Evolutionary conservation across 2,888 invertebrate species (phyloP).

Genomic region (Lasioglossum figueresi): DNA sequence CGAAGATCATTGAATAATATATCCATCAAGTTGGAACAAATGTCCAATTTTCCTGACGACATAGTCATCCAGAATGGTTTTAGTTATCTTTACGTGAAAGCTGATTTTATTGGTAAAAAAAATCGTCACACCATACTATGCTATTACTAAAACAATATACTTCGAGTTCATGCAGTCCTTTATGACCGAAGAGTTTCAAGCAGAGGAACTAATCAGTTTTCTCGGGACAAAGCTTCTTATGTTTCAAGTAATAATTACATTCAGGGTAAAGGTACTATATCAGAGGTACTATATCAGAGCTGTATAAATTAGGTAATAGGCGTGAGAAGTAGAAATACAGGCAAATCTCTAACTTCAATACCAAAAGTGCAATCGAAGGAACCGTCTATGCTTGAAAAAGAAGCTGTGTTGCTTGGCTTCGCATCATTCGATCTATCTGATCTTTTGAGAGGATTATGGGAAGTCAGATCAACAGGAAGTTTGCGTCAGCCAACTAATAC

Average conservation of each 20-base stretch:
- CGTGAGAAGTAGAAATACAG: not conserved
- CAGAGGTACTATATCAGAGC: no score
- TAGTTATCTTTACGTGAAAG: conserved; percentile 39
- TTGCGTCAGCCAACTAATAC: conserved; percentile 36
- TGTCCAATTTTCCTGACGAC: conserved; percentile 44
- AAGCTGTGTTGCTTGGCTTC: conserved; percentile 43
- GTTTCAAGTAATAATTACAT: conserved; percentile 36
- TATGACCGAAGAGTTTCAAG: conserved; percentile 37
- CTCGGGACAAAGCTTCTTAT: conserved; percentile 36
- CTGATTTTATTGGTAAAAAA: conserved; percentile 29
- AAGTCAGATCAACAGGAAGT: conserved; percentile 33
- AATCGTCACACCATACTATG: conserved; percentile 37
- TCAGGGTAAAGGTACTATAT: no score
- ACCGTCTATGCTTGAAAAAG: not conserved
- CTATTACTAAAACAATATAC: conserved; percentile 18
- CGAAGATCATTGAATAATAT: conserved; percentile 45
- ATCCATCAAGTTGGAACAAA: conserved; percentile 48
- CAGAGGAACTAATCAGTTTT: conserved; percentile 42
- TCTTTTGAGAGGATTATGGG: conserved; percentile 46
- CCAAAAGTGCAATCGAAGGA: not conserved
- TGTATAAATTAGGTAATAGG: conserved; percentile 46
- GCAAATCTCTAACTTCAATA: not conserved
- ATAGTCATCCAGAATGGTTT: conserved; percentile 24
- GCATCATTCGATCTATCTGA: conserved; percentile 50
- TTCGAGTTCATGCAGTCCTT: conserved; percentile 52